Evolutionary conservation across 2,888 invertebrate species (phyloP), one percentile per base, ranked within the genome.

Genomic region (Pardosa pseudoannulata): DNA sequence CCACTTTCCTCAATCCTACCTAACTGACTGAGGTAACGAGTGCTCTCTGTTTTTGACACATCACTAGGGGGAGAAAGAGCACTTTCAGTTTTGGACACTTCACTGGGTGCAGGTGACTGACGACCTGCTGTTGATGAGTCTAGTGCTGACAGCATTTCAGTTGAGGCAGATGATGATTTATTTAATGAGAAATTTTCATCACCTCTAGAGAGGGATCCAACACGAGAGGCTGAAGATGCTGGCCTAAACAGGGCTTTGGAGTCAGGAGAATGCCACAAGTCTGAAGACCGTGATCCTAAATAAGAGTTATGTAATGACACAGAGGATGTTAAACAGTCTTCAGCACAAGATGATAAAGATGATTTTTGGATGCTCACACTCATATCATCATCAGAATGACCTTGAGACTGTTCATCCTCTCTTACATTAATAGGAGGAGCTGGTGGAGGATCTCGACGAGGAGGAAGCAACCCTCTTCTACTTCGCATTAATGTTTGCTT

Each of bases 21-120:
- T 19, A 90, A 79, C 28, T 89, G 90, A 11, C 88, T 88, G 28
- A 90, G 86, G 56, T 90, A 90, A 13, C 90, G 88, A 64, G 89
- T 88, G 56, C 90, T 90, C 83, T 90, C 90, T 13, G 90, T 90
- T 81, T 90, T 90, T 36, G 90, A 90, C 16, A 90, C 89, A 75
- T 90, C 90, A 74, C 90, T 90, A 23, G 90, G 90, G 28, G 89
- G 89, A 3, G 89, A 89, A 9, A 89, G 73, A 1, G 90, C 90
- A 72, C 90, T 90, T 82, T 90, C 90, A 23, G 90, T 90, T 75
- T 90, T 90, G 50, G 90, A 90, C 27, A 90, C 89, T 79, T 90
- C 90, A 62, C 90, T 90, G 23, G 90, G 90, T 16, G 90, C 90
- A 2, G 90, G 90, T 6, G 90, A 90, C 81, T 89, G 89, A 5